Evolutionary conservation across 2,113 vertebrate species (phyloP).

Genomic region (Pollimyrus isidori): DNA sequence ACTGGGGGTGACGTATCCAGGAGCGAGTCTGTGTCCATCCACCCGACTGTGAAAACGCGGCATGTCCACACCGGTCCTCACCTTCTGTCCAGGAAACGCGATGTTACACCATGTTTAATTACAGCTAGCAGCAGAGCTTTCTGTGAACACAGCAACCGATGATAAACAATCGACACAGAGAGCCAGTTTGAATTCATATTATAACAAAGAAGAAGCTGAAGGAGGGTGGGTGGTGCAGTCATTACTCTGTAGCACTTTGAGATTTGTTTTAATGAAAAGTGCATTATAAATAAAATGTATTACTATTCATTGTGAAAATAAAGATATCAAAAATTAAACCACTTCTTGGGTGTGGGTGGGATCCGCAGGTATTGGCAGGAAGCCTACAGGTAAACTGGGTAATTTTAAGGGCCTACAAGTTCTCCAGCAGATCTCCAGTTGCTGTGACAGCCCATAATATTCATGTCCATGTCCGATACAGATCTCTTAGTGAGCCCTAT

Average conservation of each 20-base stretch:
- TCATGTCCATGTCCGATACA: conserved; percentile 39
- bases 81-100: conserved; percentile 38
- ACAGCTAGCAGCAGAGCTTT: neutral
- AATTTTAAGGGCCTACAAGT: neutral
- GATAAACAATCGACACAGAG: neutral
- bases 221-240: neutral
- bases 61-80: conserved; percentile 55
- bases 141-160: neutral
- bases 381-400: neutral
- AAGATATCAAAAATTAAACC: neutral
- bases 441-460: conserved; percentile 37
- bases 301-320: neutral
- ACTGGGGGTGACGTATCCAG: conserved; percentile 18
- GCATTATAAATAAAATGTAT: no score
- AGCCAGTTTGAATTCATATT: neutral
- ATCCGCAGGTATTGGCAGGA: neutral
- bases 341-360: neutral
- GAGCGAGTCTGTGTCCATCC: conserved; percentile 48
- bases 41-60: conserved; percentile 25
- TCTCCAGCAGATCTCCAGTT: neutral
- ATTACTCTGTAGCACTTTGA: neutral
- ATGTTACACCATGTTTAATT: conserved; percentile 32
- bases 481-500: conserved; percentile 25
- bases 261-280: no score
- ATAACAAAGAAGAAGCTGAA: neutral